Evolutionary conservation across 2,888 invertebrate species (phyloP), one percentile per base, ranked within the genome.

Genomic region (Rapana venosa): DNA sequence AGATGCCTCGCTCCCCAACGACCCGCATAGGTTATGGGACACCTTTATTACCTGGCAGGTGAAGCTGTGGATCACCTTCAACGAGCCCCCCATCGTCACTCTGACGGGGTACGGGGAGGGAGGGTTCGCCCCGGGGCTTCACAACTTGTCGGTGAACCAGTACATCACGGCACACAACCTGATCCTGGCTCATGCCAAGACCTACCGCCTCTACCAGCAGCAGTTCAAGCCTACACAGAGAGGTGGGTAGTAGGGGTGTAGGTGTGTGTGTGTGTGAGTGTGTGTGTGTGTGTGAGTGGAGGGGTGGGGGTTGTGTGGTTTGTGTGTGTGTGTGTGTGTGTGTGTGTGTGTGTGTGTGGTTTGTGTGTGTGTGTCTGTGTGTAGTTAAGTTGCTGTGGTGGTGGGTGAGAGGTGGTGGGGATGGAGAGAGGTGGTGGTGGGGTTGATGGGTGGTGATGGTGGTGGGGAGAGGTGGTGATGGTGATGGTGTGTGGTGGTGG

Each of bases 1-100:
- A 5, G 47, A 47, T 8, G 8, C 47, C 47, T 47, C 47, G 47
- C 47, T 47, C 47, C 47, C 4, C 47, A 47, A 47, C 47, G 47
- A 47, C 47, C 47, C 47, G 8, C 47, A 47, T 47, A 47, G 47
- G 47, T 47, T 47, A 47, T 47, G 47, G 47, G 47, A 47, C 47
- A 47, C 47, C 47, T 47, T 2, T 47, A 5, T 8, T 47, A 47
- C 47, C 47, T 30, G 89, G 22, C 87, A 95, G 95, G 95, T 96
- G 0, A 94, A 97, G 94, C 96, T 96, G 74, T 98, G 98, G 98
- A 97, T 97, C n/a, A 98, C 98, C 0, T 97, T 98, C 93, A 98
- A 98, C 95, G 98, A 98, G 94, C 98, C 98, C 8, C 97, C 93
- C 90, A 92, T 94, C 15, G 91, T 94, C 26, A 90, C 93, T 0